A percentile compares a stretch with the other conserved stretches of the same genome.
These are phyloP conservation scores for Streptopelia turtur DNA, from an alignment of 2,797 vertebrate species.

Conservation along the genomic window DNA sequence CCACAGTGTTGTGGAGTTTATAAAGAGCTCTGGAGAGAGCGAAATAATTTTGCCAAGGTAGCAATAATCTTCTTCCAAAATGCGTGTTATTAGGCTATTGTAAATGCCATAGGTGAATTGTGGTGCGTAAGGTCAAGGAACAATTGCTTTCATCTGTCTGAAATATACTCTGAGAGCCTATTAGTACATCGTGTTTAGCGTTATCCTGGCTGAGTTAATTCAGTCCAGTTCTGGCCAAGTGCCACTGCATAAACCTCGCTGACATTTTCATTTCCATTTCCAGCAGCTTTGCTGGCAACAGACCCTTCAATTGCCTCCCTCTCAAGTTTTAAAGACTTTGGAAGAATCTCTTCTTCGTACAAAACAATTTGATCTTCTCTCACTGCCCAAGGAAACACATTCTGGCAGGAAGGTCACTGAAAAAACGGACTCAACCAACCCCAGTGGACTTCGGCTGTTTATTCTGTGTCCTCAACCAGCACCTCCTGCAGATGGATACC, in stretches of 20 bases:
- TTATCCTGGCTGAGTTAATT: not conserved
- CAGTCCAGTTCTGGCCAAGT: not conserved
- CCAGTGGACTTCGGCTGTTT: not conserved
- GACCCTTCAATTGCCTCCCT: not conserved
- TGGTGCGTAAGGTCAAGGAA: not conserved
- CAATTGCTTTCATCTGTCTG: not conserved
- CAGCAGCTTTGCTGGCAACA: slow-evolving; percentile 18
- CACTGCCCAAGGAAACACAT: not conserved
- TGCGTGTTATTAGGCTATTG: not conserved
- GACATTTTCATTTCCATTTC: not conserved
- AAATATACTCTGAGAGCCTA: not conserved
- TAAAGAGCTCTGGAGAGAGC: not conserved
- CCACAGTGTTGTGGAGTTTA: not conserved
- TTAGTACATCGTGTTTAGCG: not conserved
- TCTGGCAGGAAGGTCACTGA: not conserved
- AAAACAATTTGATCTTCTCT: not conserved
- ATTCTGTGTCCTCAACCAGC: not conserved
- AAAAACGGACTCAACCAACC: not conserved
- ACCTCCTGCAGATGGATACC: not conserved
- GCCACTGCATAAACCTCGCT: not conserved
- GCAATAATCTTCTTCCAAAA: not conserved
- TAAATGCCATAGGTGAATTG: not conserved
- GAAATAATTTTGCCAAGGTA: not conserved
- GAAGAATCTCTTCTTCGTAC: not conserved
- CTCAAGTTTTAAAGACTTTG: not conserved